phyloP scores from a whole-genome alignment of 2,113 vertebrate species.

The mouse (Mus musculus) region GRCm39 chr2:56856001-56856500 shows the following conservation, averaged over 20 bases:
- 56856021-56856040: neutral
- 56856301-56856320: neutral
- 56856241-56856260: neutral
- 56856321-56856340: neutral
- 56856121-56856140: neutral
- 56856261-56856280: neutral
- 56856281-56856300: conserved; percentile 22
- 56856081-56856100: neutral
- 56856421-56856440: neutral
- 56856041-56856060: neutral
- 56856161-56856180: neutral
- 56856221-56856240: neutral
- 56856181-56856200: neutral
- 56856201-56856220: neutral
- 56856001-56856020: neutral
- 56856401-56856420: neutral
- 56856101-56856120: neutral
- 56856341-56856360: neutral
- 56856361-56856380: neutral
- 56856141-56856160: neutral
- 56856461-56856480: neutral
- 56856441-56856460: neutral
- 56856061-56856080: neutral
- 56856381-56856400: neutral
- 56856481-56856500: neutral